These are phyloP conservation scores for Gastracanthus pulcherrimus DNA, from an alignment of 2,888 invertebrate genomes.

Conservation along the genomic window DNA sequence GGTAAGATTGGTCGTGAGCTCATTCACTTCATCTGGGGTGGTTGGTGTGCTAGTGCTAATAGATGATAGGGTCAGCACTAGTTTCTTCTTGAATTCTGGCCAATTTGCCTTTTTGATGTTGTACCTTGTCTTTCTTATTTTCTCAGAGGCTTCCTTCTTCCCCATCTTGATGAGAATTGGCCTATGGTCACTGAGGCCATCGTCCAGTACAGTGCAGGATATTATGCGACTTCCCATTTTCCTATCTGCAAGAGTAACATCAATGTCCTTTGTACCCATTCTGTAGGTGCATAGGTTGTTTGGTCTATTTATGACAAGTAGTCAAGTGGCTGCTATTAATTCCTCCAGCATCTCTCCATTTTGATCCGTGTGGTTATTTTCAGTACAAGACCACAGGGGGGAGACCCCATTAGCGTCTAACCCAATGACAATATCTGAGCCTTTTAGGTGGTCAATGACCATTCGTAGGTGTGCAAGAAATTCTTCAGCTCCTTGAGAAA, in stretches of 20 bases:
- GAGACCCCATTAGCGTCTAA: slow-evolving; percentile 10
- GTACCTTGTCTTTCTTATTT: background rate
- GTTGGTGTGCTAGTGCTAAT: too few relatives aligned
- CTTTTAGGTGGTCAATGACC: background rate
- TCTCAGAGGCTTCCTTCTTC: background rate
- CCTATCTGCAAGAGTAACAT: background rate
- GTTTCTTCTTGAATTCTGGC: too few relatives aligned
- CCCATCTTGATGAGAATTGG: background rate
- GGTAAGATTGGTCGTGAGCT: background rate
- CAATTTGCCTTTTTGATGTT: background rate
- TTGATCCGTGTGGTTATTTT: background rate
- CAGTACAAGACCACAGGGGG: slow-evolving; percentile 15
- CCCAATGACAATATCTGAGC: background rate
- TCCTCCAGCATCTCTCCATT: background rate
- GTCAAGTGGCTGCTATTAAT: background rate
- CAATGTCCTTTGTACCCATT: background rate
- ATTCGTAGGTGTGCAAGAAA: background rate
- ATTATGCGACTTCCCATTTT: background rate
- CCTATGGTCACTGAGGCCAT: background rate
- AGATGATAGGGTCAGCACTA: too few relatives aligned
- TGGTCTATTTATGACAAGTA: background rate
- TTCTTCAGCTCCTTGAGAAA: background rate
- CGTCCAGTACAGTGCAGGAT: background rate
- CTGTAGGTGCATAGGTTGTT: background rate
- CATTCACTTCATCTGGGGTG: too few relatives aligned